Evolutionary conservation across 1,140 invertebrate species (phyloP), one percentile per base, ranked within the genome.

Genomic region (Dryas iulia): DNA sequence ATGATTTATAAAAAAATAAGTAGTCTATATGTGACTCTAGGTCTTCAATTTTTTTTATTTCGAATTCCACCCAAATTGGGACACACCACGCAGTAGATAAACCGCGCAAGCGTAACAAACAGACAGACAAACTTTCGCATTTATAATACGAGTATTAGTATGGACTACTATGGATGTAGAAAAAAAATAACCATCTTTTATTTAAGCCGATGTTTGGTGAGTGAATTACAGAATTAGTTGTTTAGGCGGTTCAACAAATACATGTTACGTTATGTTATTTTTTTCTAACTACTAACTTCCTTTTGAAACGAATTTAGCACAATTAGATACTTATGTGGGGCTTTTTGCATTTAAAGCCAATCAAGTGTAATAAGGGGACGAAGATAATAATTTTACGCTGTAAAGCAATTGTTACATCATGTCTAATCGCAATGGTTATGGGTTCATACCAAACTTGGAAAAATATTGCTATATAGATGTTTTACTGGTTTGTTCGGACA

Each of bases 241-340:
- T 81, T 81, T 81, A 57, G 73, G 52, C 72, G 73, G 73, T 59
- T 76, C 70, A 64, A 76, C 71, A 79, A 69, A 81, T 81, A 83
- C 80, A 79, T 78, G 78, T 21, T n/a, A 35, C 33, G 33, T 35
- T 35, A 39, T 39, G n/a, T 39, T 14, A 6, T 39, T 47, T 18
- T 47, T 47, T 47, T n/a, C 21, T 21, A 7, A n/a, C 21, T 21
- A 7, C 14, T 47, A 14, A 2, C 21, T 47, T 54, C 72, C 75
- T 62, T 72, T 82, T 82, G 76, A 86, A 89, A 77, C 62, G 82
- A 82, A 84, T 89, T 86, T 85, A 62, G 77, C 77, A 81, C 81
- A 84, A 89, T 87, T 90, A 90, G 76, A 71, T 47, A 76, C 70
- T 79, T 81, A 81, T 53, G 72, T 69, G 66, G 18, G 35, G 52